These are phyloP conservation scores for Andrena fulva DNA, from an alignment of 2,888 invertebrate genomes.

Conservation along the genomic window DNA sequence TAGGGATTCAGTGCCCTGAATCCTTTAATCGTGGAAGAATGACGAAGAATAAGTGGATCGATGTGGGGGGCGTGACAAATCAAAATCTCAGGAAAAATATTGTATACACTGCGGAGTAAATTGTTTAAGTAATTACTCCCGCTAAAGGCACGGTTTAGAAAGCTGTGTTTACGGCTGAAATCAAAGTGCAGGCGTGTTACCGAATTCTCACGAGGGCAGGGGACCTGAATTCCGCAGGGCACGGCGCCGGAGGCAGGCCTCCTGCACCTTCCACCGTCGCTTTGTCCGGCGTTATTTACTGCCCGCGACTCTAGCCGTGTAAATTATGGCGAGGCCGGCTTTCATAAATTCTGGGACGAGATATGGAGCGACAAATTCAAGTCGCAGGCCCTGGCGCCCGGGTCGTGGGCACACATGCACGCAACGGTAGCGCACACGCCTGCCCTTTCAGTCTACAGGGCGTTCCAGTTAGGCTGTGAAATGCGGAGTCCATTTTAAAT, in stretches of 20 bases:
- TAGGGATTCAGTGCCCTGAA: no score
- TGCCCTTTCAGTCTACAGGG: constrained; percentile 35
- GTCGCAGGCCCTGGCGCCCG: constrained; percentile 74
- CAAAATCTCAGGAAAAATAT: not conserved
- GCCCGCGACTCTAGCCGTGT: constrained; percentile 70
- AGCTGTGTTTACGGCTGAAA: not conserved
- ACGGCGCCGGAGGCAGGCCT: constrained; percentile 50
- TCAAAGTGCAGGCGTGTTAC: constrained; percentile 49
- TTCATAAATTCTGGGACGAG: constrained; percentile 79
- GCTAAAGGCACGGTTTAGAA: not conserved
- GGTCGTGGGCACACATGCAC: constrained; percentile 56
- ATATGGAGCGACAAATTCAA: constrained; percentile 82
- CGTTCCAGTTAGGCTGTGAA: constrained; percentile 10
- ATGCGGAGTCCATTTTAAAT: not conserved
- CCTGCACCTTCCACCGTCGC: constrained; percentile 59
- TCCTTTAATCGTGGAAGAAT: no score
- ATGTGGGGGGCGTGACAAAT: not conserved
- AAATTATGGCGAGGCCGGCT: constrained; percentile 78
- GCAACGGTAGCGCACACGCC: constrained; percentile 56
- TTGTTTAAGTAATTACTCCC: not conserved
- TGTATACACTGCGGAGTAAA: not conserved
- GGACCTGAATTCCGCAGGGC: constrained; percentile 61
- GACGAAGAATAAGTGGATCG: no score
- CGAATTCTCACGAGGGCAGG: constrained; percentile 56
- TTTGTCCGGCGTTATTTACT: constrained; percentile 78